Evolutionary conservation across 2,113 vertebrate genomes (phyloP).

Genomic region (Psilopsiagon aymara): DNA sequence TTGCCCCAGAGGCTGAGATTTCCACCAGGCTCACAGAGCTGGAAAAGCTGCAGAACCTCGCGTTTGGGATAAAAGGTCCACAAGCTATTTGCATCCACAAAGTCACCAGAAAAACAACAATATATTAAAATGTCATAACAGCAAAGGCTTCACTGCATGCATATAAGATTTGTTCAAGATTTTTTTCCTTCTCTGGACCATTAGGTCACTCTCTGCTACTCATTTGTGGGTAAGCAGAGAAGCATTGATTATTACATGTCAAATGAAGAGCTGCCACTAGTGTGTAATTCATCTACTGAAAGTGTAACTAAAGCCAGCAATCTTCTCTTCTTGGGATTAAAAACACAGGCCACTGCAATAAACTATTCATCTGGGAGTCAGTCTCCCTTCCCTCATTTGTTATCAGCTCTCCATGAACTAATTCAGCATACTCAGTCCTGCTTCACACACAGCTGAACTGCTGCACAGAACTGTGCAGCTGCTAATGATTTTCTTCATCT

Average conservation of each 20-base stretch:
- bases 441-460: not conserved
- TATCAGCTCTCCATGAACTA: not conserved
- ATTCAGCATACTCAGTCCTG: not conserved
- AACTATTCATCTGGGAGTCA: not conserved
- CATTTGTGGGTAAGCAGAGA: not conserved
- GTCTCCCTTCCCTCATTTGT: not conserved
- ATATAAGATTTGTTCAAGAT: not conserved
- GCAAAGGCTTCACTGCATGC: not conserved
- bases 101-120: not conserved
- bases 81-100: not conserved
- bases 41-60: not conserved
- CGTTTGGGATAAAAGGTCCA: not conserved
- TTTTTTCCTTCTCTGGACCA: not conserved
- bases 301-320: not conserved
- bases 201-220: not conserved
- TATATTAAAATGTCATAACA: not conserved
- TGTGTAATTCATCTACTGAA: slow-evolving; percentile 1
- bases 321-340: not conserved
- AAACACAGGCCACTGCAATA: not conserved
- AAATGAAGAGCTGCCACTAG: not conserved
- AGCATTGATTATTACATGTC: not conserved
- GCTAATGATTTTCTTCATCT: not conserved
- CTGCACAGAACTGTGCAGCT: not conserved
- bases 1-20: not conserved
- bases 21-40: accelerated